Evolutionary conservation across 64 coral and sea anemone genomes (phyloP), one percentile per base, ranked within the genome.

Genomic region (Stichodactyla mertensii): DNA sequence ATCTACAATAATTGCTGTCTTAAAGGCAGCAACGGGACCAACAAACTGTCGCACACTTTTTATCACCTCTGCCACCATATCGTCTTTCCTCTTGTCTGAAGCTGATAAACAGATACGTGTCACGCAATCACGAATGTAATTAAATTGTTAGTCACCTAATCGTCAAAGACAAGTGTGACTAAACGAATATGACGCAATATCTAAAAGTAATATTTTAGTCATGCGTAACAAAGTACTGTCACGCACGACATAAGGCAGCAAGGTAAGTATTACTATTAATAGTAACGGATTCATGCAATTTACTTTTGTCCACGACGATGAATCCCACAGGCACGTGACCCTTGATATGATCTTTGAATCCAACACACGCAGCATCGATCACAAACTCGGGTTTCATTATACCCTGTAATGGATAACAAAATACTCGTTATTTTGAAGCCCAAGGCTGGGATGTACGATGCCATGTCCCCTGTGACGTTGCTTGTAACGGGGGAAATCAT

Each of bases 251-350:
- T 4, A 66, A 66, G 19, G 4, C 18, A 66, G n/a, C 11, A 66
- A 20, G 18, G 22, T n/a, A 66, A 20, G 62, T 31, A 74, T 27
- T 4, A n/a, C 20, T 69, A 22, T 22, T 24, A 74, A 74, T 31
- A 74, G 69, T 31, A 28, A 19, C 27, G 9, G 24, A 26, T 26
- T 74, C 69, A 74, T 26, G 69, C 69, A 83, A 45, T 45, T 83
- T 67, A 98, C 92, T 92, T 88, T 98, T 98, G 51, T 92, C 87
- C 45, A 98, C 71, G 69, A 94, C 88, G 53, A 98, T 59, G 57
- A 98, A 98, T 7, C 92, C 95, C 53, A 94, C 85, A 10, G 95
- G 95, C 70, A 94, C 90, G 23, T 98, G 95, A 55, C 95, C 95
- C 36, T 85, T 89, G 60, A 98, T 92, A 8, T 64, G 20, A 60